These are phyloP conservation scores for Phocoena phocoena DNA, from an alignment of 2,113 vertebrate genomes.

Conservation along the genomic window DNA sequence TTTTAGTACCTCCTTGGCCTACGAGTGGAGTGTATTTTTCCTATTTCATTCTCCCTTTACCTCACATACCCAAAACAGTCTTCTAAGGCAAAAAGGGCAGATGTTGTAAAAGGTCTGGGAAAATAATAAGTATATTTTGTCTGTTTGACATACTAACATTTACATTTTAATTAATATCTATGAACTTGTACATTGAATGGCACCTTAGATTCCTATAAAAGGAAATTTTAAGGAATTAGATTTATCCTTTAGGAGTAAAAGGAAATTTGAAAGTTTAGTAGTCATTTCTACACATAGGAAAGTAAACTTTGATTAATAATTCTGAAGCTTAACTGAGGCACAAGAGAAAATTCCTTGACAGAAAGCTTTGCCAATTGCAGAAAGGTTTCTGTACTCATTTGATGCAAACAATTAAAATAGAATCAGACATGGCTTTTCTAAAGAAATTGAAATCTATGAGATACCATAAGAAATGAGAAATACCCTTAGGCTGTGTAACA, in stretches of 20 bases:
- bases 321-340: neutral
- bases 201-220: conserved; percentile 15
- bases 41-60: neutral
- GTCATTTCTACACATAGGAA: neutral
- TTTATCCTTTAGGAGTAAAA: conserved; percentile 18
- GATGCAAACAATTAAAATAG: neutral
- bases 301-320: conserved; percentile 31
- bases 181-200: conserved; percentile 7
- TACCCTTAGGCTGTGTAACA: neutral
- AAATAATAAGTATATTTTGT: conserved; percentile 13
- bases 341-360: neutral
- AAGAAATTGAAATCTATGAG: neutral
- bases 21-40: neutral
- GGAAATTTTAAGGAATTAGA: conserved; percentile 5
- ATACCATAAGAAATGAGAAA: neutral
- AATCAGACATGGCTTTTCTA: neutral
- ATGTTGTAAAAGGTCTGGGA: neutral
- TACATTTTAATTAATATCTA: neutral
- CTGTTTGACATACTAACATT: neutral
- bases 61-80: neutral
- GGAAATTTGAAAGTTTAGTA: conserved; percentile 39
- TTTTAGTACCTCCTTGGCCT: conserved; percentile 11
- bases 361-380: neutral
- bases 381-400: neutral
- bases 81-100: neutral